Evolutionary conservation across 2,888 invertebrate genomes (phyloP).

Genomic region (Spicauda simplicius): DNA sequence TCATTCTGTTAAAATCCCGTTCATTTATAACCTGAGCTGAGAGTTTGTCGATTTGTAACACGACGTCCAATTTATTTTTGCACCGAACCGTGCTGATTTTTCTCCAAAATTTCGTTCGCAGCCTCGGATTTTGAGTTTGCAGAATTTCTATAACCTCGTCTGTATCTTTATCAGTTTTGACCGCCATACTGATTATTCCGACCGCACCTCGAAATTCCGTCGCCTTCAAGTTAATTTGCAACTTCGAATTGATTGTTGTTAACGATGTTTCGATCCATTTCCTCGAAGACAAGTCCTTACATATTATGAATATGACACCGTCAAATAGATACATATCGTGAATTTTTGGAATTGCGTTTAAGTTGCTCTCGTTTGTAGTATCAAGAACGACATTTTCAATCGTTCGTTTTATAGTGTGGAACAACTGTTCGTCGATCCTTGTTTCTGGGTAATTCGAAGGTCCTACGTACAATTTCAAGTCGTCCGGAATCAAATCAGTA

Average conservation of each 20-base stretch:
- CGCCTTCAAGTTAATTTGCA: slow-evolving; percentile 60
- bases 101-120: slow-evolving; percentile 74
- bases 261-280: slow-evolving; percentile 63
- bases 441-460: slow-evolving; percentile 71
- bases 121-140: slow-evolving; percentile 67
- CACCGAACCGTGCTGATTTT: slow-evolving; percentile 64
- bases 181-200: slow-evolving; percentile 70
- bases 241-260: slow-evolving; percentile 50
- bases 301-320: slow-evolving; percentile 75
- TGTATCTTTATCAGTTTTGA: slow-evolving; percentile 58
- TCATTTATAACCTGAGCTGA: slow-evolving; percentile 71
- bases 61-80: slow-evolving; percentile 62
- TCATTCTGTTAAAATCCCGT: slow-evolving; percentile 58
- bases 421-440: slow-evolving; percentile 65
- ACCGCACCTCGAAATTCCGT: slow-evolving; percentile 78
- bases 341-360: slow-evolving; percentile 58
- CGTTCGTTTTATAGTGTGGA: slow-evolving; percentile 62
- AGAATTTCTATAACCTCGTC: slow-evolving; percentile 63
- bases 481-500: slow-evolving; percentile 68
- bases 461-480: slow-evolving; percentile 71
- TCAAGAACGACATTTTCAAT: slow-evolving; percentile 63
- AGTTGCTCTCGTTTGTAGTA: slow-evolving; percentile 46
- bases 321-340: slow-evolving; percentile 76
- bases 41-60: slow-evolving; percentile 73
- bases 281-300: slow-evolving; percentile 59